These are phyloP conservation scores for Takifugu flavidus DNA, from an alignment of 2,113 vertebrate species.

Conservation along the genomic window DNA sequence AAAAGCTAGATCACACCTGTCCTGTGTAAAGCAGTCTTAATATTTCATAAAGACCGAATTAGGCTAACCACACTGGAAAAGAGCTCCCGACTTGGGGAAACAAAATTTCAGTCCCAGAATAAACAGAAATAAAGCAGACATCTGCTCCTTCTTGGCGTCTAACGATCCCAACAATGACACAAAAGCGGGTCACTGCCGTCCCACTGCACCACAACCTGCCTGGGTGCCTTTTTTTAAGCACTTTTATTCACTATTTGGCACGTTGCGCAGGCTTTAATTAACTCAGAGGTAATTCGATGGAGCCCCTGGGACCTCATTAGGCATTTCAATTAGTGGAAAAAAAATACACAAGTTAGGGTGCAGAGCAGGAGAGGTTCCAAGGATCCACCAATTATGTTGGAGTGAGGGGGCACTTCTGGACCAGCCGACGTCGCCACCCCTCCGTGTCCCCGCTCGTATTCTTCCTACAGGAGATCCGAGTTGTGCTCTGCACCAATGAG, in stretches of 20 bases:
- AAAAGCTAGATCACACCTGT: conserved; percentile 19
- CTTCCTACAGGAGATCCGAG: not conserved
- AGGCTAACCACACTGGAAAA: conserved; percentile 69
- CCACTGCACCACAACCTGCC: conserved; percentile 34
- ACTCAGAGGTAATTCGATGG: conserved; percentile 77
- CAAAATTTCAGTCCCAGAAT: conserved; percentile 62
- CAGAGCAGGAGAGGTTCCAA: conserved; percentile 68
- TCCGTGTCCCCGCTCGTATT: not conserved
- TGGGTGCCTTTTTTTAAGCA: conserved; percentile 55
- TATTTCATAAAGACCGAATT: conserved; percentile 73
- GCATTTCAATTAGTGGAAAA: conserved; percentile 76
- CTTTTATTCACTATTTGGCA: conserved; percentile 77
- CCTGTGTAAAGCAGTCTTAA: conserved; percentile 44
- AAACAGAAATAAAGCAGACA: conserved; percentile 74
- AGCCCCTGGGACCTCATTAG: conserved; percentile 82
- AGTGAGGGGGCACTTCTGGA: conserved; percentile 26
- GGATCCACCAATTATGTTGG: conserved; percentile 64
- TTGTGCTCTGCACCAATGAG: not conserved
- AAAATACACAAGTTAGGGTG: conserved; percentile 77
- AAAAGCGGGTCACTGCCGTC: conserved; percentile 72
- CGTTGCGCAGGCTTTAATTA: conserved; percentile 72
- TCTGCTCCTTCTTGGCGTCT: conserved; percentile 59
- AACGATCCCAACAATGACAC: conserved; percentile 63
- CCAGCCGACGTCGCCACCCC: conserved; percentile 17
- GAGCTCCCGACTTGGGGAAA: conserved; percentile 53